Evolutionary conservation across 2,888 invertebrate species (phyloP).

Genomic region (Monochamus alternatus): DNA sequence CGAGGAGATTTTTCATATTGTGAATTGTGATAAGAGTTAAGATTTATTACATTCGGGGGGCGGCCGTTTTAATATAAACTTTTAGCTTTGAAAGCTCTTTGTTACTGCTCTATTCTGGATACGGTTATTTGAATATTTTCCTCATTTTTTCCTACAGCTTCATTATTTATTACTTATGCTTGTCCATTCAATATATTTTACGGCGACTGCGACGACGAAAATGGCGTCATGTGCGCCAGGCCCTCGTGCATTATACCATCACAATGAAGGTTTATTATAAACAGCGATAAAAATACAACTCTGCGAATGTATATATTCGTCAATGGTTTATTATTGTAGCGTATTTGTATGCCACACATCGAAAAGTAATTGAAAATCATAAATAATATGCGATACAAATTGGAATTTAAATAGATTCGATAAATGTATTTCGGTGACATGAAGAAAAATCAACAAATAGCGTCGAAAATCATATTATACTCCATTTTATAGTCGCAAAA

Average conservation of each 20-base stretch:
- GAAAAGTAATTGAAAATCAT: no score
- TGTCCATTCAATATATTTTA: constrained; percentile 19
- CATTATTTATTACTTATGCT: constrained; percentile 21
- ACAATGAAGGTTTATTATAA: background rate
- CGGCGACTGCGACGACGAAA: background rate
- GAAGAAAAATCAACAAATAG: no score
- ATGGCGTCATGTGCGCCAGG: background rate
- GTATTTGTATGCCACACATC: no score
- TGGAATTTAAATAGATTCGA: constrained; percentile 3
- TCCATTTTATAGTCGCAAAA: no score
- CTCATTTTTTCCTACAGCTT: constrained; percentile 23
- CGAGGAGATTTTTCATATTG: constrained; percentile 53
- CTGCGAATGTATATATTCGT: background rate
- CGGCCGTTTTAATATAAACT: constrained; percentile 51
- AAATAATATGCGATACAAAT: background rate
- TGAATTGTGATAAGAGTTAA: constrained; percentile 53
- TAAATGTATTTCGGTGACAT: no score
- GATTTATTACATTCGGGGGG: constrained; percentile 49
- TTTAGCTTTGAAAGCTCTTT: constrained; percentile 37
- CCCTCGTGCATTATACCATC: no score
- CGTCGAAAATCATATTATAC: no score
- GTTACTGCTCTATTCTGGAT: constrained; percentile 30
- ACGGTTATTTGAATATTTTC: constrained; percentile 42
- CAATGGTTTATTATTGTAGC: background rate
- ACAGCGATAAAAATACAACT: background rate